These are phyloP conservation scores for Archegozetes longisetosus DNA, from an alignment of 1,140 invertebrate genomes.

Conservation along the genomic window DNA sequence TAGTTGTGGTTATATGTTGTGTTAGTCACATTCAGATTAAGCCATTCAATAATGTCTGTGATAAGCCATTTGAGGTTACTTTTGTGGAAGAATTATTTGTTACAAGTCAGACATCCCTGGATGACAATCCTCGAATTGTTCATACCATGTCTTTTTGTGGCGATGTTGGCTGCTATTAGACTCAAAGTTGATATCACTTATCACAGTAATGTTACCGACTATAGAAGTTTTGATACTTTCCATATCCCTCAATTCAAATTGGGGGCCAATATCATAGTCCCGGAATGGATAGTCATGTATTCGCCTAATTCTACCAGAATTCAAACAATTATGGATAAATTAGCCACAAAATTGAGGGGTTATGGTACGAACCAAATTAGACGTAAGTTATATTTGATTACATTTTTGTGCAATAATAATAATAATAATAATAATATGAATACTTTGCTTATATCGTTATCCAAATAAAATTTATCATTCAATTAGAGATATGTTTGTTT, in stretches of 20 bases:
- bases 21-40: too few species aligned
- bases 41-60: constrained; percentile 3
- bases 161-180: constrained; percentile 45
- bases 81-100: constrained; percentile 67
- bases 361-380: too few species aligned
- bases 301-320: background rate
- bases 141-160: constrained; percentile 47
- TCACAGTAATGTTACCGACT: background rate
- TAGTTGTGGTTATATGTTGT: too few species aligned
- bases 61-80: constrained; percentile 37
- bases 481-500: too few species aligned
- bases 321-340: background rate
- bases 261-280: background rate
- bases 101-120: constrained; percentile 52
- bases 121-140: constrained; percentile 51
- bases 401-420: too few species aligned
- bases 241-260: background rate
- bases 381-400: too few species aligned
- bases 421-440: too few species aligned
- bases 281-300: background rate
- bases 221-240: background rate
- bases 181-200: constrained; percentile 17
- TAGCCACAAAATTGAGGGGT: too few species aligned
- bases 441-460: too few species aligned
- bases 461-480: too few species aligned